Percentiles rank a stretch among this genome's conserved stretches.
Evolutionary conservation across 2,113 vertebrate genomes (phyloP).

Genomic region (Grammomys dolichurus): DNA sequence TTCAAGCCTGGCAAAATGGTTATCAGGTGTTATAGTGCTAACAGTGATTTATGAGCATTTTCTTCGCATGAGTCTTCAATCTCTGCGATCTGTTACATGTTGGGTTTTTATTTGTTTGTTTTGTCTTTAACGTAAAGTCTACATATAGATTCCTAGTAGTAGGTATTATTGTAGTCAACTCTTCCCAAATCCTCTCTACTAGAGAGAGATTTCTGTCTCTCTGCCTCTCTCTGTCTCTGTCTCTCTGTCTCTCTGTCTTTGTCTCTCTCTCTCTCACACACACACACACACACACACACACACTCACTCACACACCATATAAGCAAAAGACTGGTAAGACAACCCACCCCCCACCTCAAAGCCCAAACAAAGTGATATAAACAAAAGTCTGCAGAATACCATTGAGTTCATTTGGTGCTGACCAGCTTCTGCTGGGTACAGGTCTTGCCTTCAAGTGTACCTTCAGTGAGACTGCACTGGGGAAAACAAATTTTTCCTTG

Average conservation of each 20-base stretch:
- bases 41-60: background rate
- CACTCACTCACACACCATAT: background rate
- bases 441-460: background rate
- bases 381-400: background rate
- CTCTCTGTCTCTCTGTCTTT: no score
- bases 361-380: background rate
- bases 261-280: no score
- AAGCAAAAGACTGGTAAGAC: background rate
- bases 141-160: background rate
- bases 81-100: background rate
- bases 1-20: background rate
- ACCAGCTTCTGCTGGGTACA: background rate
- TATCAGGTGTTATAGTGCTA: background rate
- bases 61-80: background rate
- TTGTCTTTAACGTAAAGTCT: background rate
- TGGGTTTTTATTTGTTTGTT: background rate
- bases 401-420: background rate
- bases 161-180: background rate
- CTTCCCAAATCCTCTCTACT: background rate
- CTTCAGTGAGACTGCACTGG: background rate
- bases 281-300: no score
- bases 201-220: background rate
- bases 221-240: no score
- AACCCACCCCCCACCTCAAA: rapidly evolving
- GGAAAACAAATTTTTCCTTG: background rate